phyloP scores from a whole-genome alignment of 2,888 invertebrate species.

The Clivina fossor region DNA sequence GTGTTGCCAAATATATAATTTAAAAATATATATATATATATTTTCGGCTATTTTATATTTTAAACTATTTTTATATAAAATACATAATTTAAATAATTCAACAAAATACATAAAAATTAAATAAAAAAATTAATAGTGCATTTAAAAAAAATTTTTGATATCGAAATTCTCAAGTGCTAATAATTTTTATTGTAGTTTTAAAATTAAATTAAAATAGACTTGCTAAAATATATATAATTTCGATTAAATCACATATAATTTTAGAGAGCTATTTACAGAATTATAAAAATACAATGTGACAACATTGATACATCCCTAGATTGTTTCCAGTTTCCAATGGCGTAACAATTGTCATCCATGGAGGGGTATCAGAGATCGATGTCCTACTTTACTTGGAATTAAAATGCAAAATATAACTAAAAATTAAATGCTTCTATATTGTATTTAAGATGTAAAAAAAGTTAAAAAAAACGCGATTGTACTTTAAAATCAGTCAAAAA shows the following conservation, averaged over 20 bases:
- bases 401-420: too few species aligned
- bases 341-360: constrained; percentile 17
- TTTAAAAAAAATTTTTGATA: too few species aligned
- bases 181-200: too few species aligned
- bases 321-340: constrained; percentile 11
- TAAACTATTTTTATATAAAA: not conserved
- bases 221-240: not conserved
- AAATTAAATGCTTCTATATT: constrained; percentile 1
- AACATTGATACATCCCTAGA: constrained; percentile 24
- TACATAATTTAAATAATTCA: not conserved
- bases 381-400: constrained; percentile 30
- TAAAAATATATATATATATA: constrained; percentile 19
- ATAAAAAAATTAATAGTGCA: too few species aligned
- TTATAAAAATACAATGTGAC: constrained; percentile 30
- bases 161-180: too few species aligned
- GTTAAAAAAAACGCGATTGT: too few species aligned
- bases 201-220: too few species aligned
- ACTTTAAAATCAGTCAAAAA: too few species aligned
- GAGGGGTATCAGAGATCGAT: constrained; percentile 24
- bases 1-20: constrained; percentile 24
- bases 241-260: constrained; percentile 11
- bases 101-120: not conserved
- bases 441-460: too few species aligned
- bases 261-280: constrained; percentile 24
- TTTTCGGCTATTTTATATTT: not conserved